Evolutionary conservation across 1,140 invertebrate species (phyloP).

Genomic region (Dolichoris vasculosae): DNA sequence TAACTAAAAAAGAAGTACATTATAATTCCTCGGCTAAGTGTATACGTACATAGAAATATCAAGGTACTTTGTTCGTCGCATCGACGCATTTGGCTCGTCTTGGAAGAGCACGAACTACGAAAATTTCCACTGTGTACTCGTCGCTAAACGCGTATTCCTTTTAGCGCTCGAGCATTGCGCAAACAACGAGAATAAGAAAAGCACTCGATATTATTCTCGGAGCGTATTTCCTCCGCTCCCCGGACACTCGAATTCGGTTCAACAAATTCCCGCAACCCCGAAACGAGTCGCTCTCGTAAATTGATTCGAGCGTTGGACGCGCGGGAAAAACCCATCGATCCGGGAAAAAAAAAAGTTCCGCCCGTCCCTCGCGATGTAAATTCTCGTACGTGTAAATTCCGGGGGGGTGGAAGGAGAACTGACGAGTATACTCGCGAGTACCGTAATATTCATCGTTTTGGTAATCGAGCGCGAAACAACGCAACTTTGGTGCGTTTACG

Average conservation of each 20-base stretch:
- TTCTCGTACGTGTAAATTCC: no score
- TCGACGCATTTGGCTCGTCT: not conserved
- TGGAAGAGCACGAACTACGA: not conserved
- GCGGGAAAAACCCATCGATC: no score
- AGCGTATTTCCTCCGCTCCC: not conserved
- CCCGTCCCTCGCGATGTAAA: no score
- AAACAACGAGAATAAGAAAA: not conserved
- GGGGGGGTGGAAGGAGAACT: not conserved
- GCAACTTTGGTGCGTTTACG: slow-evolving; percentile 56
- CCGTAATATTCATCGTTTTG: slow-evolving; percentile 54
- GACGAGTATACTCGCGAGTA: not conserved
- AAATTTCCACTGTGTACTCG: not conserved
- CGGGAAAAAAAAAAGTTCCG: no score
- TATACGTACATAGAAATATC: not conserved
- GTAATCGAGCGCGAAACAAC: slow-evolving; percentile 51
- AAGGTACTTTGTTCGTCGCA: not conserved
- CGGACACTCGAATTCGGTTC: slow-evolving; percentile 20
- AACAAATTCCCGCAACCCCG: not conserved
- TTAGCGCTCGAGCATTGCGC: no score
- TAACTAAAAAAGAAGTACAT: not conserved
- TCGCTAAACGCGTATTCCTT: not conserved
- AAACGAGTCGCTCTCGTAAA: slow-evolving; percentile 21
- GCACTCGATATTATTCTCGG: not conserved
- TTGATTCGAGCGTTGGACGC: not conserved
- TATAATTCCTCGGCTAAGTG: not conserved